Evolutionary conservation across 2,797 vertebrate species (phyloP).

Genomic region (Lagocephalus sceleratus): DNA sequence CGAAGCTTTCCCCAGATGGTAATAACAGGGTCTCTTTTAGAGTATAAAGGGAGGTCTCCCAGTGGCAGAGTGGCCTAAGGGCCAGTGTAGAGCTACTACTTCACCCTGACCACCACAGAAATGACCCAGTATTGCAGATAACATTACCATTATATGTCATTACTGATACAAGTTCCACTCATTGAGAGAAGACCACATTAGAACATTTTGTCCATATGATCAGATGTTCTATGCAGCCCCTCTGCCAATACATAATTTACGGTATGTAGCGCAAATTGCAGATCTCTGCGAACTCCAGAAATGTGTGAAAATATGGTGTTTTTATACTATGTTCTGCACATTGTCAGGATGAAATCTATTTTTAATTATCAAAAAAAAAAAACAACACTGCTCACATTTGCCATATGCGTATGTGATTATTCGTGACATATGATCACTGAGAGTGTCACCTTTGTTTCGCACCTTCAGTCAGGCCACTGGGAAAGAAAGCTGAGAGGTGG

Average conservation of each 20-base stretch:
- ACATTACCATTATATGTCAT: slow-evolving; percentile 66
- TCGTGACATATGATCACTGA: slow-evolving; percentile 51
- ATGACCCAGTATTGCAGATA: slow-evolving; percentile 53
- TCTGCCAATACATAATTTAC: too few relatives aligned
- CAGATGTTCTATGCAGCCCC: slow-evolving; percentile 7
- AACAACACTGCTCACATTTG: slow-evolving; percentile 39
- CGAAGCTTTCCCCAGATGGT: slow-evolving; percentile 37
- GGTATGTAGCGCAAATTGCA: not conserved
- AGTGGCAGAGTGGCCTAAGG: slow-evolving; percentile 56
- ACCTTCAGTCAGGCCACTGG: slow-evolving; percentile 52
- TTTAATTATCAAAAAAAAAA: slow-evolving; percentile 57
- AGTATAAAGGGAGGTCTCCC: slow-evolving; percentile 46
- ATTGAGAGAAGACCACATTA: slow-evolving; percentile 53
- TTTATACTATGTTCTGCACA: slow-evolving; percentile 3
- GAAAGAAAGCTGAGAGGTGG: slow-evolving; percentile 43
- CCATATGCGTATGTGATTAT: slow-evolving; percentile 58
- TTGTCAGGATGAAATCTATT: slow-evolving; percentile 29
- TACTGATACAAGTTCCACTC: slow-evolving; percentile 44
- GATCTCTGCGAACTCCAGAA: slow-evolving; percentile 1
- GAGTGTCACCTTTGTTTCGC: slow-evolving; percentile 63
- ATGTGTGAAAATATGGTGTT: slow-evolving; percentile 28
- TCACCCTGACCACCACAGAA: slow-evolving; percentile 63
- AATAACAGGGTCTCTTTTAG: slow-evolving; percentile 60
- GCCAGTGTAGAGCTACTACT: slow-evolving; percentile 56
- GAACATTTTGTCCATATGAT: slow-evolving; percentile 29